Percentiles rank a stretch among this genome's conserved stretches.
Conservation (phyloP, 2,797 vertebrate species). For the Apogon talboti region DNA sequence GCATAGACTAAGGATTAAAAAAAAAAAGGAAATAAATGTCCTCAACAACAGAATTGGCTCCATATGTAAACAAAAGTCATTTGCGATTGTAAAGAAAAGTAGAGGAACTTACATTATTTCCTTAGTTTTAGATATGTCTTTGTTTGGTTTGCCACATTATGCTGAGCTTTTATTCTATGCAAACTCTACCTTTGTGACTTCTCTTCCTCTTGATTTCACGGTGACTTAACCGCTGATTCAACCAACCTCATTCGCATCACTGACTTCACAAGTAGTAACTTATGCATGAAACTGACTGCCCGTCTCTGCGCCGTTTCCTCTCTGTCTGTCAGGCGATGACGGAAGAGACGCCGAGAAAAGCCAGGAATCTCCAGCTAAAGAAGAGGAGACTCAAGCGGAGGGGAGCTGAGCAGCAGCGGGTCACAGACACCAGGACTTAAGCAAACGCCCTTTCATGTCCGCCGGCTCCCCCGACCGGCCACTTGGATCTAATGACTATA, state of each 20-base stretch:
- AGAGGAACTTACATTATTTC: too few relatives aligned
- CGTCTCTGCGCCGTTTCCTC: background rate
- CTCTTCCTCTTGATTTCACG: background rate
- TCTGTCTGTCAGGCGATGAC: slow-evolving; percentile 54
- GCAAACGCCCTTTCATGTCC: slow-evolving; percentile 4
- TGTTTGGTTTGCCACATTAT: too few relatives aligned
- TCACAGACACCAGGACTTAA: slow-evolving; percentile 19
- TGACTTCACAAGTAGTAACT: slow-evolving; percentile 21
- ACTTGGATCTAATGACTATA: slow-evolving; percentile 29
- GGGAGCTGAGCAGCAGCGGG: slow-evolving; percentile 48
- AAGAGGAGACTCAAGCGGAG: slow-evolving; percentile 58
- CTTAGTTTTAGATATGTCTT: too few relatives aligned
- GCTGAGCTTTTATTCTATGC: too few relatives aligned
- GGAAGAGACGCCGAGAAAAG: slow-evolving; percentile 53
- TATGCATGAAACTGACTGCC: slow-evolving; percentile 24
- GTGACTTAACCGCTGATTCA: slow-evolving; percentile 13
- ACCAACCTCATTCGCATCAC: slow-evolving; percentile 23
- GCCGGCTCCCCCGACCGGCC: slow-evolving; percentile 21
- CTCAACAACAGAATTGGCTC: too few relatives aligned
- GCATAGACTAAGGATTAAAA: too few relatives aligned
- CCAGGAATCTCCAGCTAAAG: slow-evolving; percentile 56
- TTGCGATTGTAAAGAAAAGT: too few relatives aligned
- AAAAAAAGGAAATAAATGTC: too few relatives aligned
- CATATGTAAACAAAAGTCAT: too few relatives aligned
- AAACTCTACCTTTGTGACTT: background rate